Evolutionary conservation across 1,140 invertebrate species (phyloP), one percentile per base, ranked within the genome.

Genomic region (Stegodyphus mimosarum): DNA sequence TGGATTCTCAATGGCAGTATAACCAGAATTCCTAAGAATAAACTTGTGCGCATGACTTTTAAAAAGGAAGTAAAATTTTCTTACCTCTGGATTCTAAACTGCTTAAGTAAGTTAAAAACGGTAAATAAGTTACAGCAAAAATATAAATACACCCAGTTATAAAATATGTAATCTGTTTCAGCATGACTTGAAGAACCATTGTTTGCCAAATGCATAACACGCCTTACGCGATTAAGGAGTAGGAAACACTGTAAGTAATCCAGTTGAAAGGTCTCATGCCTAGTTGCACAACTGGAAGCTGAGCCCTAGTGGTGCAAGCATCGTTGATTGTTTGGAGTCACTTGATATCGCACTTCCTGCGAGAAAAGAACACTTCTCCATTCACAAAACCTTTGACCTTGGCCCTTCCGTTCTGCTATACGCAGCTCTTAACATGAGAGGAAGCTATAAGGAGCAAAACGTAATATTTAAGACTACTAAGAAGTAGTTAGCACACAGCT

Each of bases 311-410:
- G 60, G 60, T 10, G 60, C 60, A 63, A 10, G 60, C n/a, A 71
- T 69, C 7, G 17, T 9, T 17, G 70, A 50, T 13, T 71, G 4
- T 50, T 17, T 74, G 33, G 78, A 72, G 78, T 72, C 51, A 83
- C 74, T 83, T 63, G 80, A 83, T 83, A 83, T 83, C 80, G 49
- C 80, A 83, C 80, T 83, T 83, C 80, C 80, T 83, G 48, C 52
- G 50, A 52, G 66, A 55, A 69, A 15, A 70, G 70, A 83, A 70
- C 73, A 83, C 80, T 73, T 74, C 80, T 71, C 80, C 80, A 83
- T 83, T 83, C 71, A 83, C 71, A 18, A 49, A 55, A 83, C 80
- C 80, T 83, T 83, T 83, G 80, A 83, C 80, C 80, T 83, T 83
- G 71, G 18, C 15, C 73, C 80, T 83, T 83, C 80, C 80, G 55